A percentile compares a stretch with the other conserved stretches of the same genome.
Conservation (phyloP, 23 tunicate species). For the Ciona savignyi region DNA sequence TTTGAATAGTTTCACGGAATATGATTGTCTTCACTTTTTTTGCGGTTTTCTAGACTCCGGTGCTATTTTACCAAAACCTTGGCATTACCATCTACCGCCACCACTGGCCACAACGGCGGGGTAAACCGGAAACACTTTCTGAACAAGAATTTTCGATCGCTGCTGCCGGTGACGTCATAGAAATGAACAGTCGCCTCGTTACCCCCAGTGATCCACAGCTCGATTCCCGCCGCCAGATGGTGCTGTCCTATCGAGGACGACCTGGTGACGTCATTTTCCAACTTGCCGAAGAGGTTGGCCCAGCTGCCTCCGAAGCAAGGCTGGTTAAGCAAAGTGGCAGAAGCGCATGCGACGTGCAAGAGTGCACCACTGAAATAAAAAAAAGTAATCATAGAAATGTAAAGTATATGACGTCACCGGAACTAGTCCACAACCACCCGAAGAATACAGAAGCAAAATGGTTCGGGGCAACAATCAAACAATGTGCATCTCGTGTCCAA, state of each 20-base stretch:
- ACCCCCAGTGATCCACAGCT: not conserved
- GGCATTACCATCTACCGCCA: conserved; percentile 22
- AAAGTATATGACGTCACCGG: no score
- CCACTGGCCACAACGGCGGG: conserved; percentile 18
- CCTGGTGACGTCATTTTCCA: conserved; percentile 3
- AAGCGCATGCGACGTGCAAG: not conserved
- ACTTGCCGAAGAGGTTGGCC: conserved; percentile 9
- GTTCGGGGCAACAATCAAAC: no score
- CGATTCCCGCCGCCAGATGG: conserved; percentile 10
- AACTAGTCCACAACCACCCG: no score
- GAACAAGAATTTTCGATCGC: conserved; percentile 1
- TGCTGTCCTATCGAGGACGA: conserved; percentile 19
- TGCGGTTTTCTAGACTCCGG: no score
- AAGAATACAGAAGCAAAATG: no score
- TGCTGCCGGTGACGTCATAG: conserved; percentile 19
- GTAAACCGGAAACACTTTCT: not conserved
- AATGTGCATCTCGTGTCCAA: no score
- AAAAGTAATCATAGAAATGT: not conserved
- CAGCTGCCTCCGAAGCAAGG: not conserved
- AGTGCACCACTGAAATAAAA: conserved; percentile 30
- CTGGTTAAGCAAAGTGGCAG: not conserved
- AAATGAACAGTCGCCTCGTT: conserved; percentile 24
- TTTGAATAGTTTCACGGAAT: no score
- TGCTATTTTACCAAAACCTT: not conserved
- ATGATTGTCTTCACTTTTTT: no score